These are phyloP conservation scores for Drosophila tropicalis DNA, from an alignment of 1,140 invertebrate genomes.

Conservation along the genomic window DNA sequence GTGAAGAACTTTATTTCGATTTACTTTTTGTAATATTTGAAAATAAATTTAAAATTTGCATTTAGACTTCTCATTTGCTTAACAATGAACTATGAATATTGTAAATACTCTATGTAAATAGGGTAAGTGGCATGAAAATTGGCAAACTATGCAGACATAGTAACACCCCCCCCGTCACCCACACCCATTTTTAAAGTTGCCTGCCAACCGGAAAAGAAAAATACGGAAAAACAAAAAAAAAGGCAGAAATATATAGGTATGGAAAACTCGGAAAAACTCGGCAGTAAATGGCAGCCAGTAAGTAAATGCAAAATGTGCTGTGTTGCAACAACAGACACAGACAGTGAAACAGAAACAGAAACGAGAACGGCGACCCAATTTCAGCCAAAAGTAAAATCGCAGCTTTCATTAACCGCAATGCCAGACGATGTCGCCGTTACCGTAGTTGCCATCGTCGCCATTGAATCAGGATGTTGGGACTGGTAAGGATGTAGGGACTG, in stretches of 20 bases:
- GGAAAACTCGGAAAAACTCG: slow-evolving; percentile 29
- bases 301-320: slow-evolving; percentile 67
- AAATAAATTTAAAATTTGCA: not conserved
- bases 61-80: not conserved
- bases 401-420: slow-evolving; percentile 72
- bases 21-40: not conserved
- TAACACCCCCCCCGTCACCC: not conserved
- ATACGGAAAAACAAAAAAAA: not conserved
- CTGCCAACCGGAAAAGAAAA: not conserved
- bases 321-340: slow-evolving; percentile 34
- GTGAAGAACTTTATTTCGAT: not conserved
- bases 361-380: slow-evolving; percentile 68
- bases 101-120: slow-evolving; percentile 34
- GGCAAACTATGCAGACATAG: slow-evolving; percentile 9
- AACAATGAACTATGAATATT: not conserved
- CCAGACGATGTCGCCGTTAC: slow-evolving; percentile 47
- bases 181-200: not conserved
- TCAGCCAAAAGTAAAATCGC: slow-evolving; percentile 66
- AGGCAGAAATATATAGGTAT: not conserved
- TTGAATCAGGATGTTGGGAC: not conserved
- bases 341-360: slow-evolving; percentile 31
- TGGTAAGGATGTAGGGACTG: not conserved
- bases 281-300: slow-evolving; percentile 65
- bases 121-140: slow-evolving; percentile 43
- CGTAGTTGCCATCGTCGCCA: slow-evolving; percentile 19